Evolutionary conservation across 2,797 vertebrate genomes (phyloP).

Genomic region (Coregonus sp.): DNA sequence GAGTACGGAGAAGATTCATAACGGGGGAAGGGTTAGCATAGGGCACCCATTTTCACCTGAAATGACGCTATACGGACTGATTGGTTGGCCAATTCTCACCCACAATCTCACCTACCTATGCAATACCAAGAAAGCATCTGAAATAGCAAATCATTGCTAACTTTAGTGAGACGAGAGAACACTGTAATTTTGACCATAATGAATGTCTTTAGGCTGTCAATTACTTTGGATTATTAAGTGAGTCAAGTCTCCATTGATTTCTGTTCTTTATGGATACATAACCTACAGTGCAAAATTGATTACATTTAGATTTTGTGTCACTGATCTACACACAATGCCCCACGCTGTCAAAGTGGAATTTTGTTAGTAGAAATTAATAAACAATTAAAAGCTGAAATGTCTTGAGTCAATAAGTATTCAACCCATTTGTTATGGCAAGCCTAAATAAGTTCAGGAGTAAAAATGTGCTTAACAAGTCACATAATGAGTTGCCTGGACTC

Average conservation of each 20-base stretch:
- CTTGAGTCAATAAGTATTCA: too few species aligned
- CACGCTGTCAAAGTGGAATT: too few species aligned
- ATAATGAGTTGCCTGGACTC: too few species aligned
- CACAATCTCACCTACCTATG: background rate
- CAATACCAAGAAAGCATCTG: background rate
- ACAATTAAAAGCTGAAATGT: too few species aligned
- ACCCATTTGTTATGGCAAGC: too few species aligned
- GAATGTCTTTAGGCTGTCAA: background rate
- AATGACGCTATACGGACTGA: constrained; percentile 30
- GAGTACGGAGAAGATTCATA: constrained; percentile 44
- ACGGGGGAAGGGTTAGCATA: constrained; percentile 43
- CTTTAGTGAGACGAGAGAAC: constrained; percentile 33
- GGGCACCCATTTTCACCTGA: constrained; percentile 61
- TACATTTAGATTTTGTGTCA: too few species aligned
- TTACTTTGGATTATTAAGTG: constrained; percentile 31
- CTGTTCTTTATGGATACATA: background rate
- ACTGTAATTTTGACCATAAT: constrained; percentile 3
- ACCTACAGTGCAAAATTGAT: too few species aligned
- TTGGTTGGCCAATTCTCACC: constrained; percentile 33
- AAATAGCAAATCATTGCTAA: background rate
- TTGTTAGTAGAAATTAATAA: too few species aligned
- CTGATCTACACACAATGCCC: too few species aligned
- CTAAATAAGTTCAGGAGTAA: too few species aligned
- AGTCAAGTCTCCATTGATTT: constrained; percentile 16
- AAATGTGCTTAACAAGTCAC: too few species aligned